These are phyloP conservation scores for Sylvilagus bachmani DNA, from an alignment of 2,113 vertebrate genomes.

Conservation along the genomic window DNA sequence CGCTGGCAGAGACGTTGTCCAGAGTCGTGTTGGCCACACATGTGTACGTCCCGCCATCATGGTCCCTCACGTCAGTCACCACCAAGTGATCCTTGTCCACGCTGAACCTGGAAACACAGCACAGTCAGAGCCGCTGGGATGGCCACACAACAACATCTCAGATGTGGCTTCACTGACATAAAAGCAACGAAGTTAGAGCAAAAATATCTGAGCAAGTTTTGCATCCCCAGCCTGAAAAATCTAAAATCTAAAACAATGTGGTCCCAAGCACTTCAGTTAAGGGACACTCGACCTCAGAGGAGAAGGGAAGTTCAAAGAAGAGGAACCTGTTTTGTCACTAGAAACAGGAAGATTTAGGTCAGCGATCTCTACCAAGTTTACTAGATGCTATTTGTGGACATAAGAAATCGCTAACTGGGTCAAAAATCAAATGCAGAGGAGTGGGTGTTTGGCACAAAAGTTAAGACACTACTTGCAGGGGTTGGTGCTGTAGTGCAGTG, in stretches of 20 bases:
- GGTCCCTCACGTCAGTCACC: conserved; percentile 92
- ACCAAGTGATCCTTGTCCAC: conserved; percentile 93
- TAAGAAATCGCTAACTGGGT: conserved; percentile 27
- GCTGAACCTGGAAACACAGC: conserved; percentile 90
- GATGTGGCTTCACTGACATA: neutral
- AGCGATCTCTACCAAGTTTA: neutral
- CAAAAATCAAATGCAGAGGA: neutral
- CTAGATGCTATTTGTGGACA: neutral
- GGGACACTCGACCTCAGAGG: no score
- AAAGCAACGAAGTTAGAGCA: neutral
- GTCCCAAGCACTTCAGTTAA: no score
- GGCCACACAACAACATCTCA: neutral
- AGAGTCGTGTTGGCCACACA: conserved; percentile 96
- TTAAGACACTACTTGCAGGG: no score
- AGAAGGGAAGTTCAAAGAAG: neutral
- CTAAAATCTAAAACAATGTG: no score
- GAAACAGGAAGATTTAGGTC: conserved; percentile 36
- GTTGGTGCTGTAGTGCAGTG: no score
- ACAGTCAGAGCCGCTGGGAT: conserved; percentile 52
- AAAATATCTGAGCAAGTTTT: neutral
- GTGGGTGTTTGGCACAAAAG: no score
- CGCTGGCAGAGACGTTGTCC: conserved; percentile 95
- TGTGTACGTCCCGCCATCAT: conserved; percentile 94
- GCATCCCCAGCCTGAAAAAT: no score
- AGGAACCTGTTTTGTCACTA: neutral